phyloP scores from a whole-genome alignment of 2,888 invertebrate genomes.

The Drosophila rellima region DNA sequence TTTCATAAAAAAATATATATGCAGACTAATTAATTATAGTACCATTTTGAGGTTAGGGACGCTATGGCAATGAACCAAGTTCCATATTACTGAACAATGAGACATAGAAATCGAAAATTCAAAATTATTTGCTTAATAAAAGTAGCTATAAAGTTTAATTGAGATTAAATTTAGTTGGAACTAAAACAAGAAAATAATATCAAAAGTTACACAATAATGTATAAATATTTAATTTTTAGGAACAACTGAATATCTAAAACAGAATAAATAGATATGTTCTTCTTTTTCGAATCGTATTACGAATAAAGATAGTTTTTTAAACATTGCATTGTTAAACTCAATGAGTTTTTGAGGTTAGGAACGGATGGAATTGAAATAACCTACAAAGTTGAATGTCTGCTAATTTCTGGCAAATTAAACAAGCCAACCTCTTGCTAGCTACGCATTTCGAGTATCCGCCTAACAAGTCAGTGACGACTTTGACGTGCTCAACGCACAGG shows the following conservation, averaged over 20 bases:
- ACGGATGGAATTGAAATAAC: constrained; percentile 7
- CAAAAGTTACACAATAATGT: no score
- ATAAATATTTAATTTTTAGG: neutral
- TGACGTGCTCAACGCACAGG: constrained; percentile 61
- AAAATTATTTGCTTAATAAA: no score
- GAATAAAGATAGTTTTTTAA: neutral
- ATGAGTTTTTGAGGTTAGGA: neutral
- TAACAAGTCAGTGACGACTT: constrained; percentile 45
- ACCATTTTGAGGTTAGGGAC: neutral
- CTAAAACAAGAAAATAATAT: no score
- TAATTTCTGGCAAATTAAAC: constrained; percentile 4
- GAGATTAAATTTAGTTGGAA: no score
- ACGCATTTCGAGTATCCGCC: constrained; percentile 3
- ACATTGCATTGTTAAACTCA: neutral
- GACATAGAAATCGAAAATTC: no score
- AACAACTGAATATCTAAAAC: no score
- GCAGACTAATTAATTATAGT: neutral
- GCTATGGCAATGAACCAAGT: neutral
- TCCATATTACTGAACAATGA: neutral
- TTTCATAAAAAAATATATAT: neutral
- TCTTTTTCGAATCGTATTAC: neutral
- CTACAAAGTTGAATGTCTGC: neutral
- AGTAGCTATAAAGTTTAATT: no score
- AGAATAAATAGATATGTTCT: no score
- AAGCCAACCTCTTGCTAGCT: constrained; percentile 34